These are phyloP conservation scores for Paracentrotus lividus DNA, from an alignment of 53 echinoderm and acorn worm genomes.

Conservation along the genomic window DNA sequence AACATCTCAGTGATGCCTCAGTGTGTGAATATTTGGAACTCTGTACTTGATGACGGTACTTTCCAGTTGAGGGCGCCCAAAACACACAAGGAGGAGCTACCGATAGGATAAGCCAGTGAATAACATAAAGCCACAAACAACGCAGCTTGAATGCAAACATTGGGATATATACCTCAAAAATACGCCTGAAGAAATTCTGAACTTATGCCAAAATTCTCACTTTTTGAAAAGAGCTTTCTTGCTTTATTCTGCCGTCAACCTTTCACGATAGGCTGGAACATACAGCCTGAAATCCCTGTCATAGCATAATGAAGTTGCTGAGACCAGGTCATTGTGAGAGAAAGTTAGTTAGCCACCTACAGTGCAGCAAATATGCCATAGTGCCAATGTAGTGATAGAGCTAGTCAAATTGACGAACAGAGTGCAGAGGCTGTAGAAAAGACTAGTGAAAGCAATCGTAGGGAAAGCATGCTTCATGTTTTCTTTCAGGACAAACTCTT, in stretches of 20 bases:
- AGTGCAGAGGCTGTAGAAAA: conserved; percentile 82
- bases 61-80: conserved; percentile 69
- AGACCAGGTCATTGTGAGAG: conserved; percentile 88
- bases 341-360: conserved; percentile 72
- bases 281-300: conserved; percentile 21
- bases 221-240: background rate
- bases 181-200: background rate
- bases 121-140: conserved; percentile 74
- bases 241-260: background rate
- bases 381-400: conserved; percentile 76
- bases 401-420: conserved; percentile 71
- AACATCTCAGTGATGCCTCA: conserved; percentile 70
- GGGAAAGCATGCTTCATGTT: conserved; percentile 76
- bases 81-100: conserved; percentile 60
- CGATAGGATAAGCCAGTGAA: conserved; percentile 66
- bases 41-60: conserved; percentile 58
- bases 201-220: background rate
- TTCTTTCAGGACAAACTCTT: conserved; percentile 52
- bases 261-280: background rate
- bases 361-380: conserved; percentile 82
- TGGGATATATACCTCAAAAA: conserved; percentile 74
- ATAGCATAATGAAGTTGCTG: conserved; percentile 73
- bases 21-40: conserved; percentile 74
- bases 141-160: conserved; percentile 63
- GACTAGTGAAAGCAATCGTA: conserved; percentile 87